phyloP scores from a whole-genome alignment of 2,888 invertebrate genomes.

The Clanis bilineata region DNA sequence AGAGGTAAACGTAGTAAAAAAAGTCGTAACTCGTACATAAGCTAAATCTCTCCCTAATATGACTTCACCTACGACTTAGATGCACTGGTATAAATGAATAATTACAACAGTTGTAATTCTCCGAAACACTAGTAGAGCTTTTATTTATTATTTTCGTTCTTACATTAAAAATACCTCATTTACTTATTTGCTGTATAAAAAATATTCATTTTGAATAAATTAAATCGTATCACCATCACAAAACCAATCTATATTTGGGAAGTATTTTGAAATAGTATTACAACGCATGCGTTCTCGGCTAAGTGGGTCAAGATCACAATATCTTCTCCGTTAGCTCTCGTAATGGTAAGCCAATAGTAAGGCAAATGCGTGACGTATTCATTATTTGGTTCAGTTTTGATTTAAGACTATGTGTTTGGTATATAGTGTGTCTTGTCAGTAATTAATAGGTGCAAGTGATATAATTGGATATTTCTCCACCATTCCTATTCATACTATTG shows the following conservation, averaged over 20 bases:
- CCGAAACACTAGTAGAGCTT: no score
- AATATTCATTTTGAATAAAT: no score
- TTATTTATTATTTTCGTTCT: no score
- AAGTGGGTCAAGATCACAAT: constrained; percentile 36
- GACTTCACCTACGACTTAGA: no score
- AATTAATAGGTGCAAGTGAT: constrained; percentile 51
- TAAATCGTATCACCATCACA: neutral
- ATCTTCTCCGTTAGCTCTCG: constrained; percentile 27
- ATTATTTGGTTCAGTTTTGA: neutral
- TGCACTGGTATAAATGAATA: no score
- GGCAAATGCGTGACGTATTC: neutral
- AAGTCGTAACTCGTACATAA: no score
- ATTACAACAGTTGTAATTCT: no score
- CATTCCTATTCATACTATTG: constrained; percentile 47
- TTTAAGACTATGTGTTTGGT: constrained; percentile 2
- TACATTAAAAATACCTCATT: no score
- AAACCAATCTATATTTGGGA: neutral
- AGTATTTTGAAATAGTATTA: constrained; percentile 5
- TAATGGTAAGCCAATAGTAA: neutral
- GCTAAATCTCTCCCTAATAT: no score
- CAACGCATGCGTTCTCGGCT: constrained; percentile 22
- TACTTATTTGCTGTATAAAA: no score
- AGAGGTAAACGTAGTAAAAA: no score
- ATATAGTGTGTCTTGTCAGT: constrained; percentile 38
- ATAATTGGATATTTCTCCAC: constrained; percentile 52